Conservation (phyloP, 2,888 invertebrate species). For the Phengaris alcon region DNA sequence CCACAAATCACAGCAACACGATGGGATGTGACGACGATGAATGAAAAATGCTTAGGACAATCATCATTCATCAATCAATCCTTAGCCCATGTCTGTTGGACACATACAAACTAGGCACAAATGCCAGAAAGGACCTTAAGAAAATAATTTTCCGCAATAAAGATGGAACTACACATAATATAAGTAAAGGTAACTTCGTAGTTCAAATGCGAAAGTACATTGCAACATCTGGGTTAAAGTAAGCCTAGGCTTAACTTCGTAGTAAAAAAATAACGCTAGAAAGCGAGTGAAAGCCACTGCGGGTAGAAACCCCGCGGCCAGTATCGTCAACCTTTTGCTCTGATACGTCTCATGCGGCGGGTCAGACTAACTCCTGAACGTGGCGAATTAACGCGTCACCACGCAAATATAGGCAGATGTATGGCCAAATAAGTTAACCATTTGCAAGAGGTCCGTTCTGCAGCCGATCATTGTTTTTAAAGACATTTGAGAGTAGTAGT, state of each 20-base stretch:
- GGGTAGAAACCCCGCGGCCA: not conserved
- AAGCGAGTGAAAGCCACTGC: constrained; percentile 24
- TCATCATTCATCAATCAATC: too few species aligned
- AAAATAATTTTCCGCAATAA: not conserved
- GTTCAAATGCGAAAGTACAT: constrained; percentile 16
- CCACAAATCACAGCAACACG: too few species aligned
- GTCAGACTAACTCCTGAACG: not conserved
- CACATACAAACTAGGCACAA: too few species aligned
- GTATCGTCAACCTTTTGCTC: constrained; percentile 1
- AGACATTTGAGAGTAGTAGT: too few species aligned
- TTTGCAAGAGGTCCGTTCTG: not conserved
- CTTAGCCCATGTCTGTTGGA: too few species aligned
- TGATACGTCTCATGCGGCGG: not conserved
- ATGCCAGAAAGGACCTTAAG: not conserved
- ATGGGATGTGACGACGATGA: too few species aligned
- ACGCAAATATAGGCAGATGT: not conserved
- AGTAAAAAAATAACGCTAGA: constrained; percentile 24
- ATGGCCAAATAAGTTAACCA: not conserved
- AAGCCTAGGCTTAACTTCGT: not conserved
- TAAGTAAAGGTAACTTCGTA: not conserved
- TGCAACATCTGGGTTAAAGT: constrained; percentile 20
- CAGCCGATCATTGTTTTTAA: too few species aligned
- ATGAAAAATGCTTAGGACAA: too few species aligned
- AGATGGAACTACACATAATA: not conserved
- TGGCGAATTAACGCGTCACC: not conserved